Evolutionary conservation across 2,797 vertebrate genomes (phyloP), one percentile per base, ranked within the genome.

Genomic region (Gobio occitaniae): DNA sequence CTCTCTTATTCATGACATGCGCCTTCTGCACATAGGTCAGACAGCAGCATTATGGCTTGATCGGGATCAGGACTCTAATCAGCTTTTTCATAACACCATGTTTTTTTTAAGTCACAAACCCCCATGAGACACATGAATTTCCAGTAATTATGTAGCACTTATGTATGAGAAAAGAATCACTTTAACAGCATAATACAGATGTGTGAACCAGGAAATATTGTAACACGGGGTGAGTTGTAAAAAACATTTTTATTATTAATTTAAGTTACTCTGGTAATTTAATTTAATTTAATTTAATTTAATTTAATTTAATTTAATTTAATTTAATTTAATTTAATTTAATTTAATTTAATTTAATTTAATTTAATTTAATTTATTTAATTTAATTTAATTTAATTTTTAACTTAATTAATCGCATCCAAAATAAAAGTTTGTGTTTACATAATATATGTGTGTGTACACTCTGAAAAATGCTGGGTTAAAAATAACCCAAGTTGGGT

Each of bases 41-140:
- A 44, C 41, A 17, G 21, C n/a, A 41, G 81, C 59, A 38, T 63
- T 63, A 74, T 61, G 36, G 16, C n/a, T 54, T 36, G 19, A 65
- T 52, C 12, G 9, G 48, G 79, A 41, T 70, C 50, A 41, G 17
- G 12, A 52, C 12, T 80, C 29, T n/a, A 78, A 29, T 69, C 65
- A 52, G 78, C 63, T 78, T 47, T 66, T 63, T 65, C 76, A 78
- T 78, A 78, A 63, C n/a, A 21, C 19, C 16, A 50, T 17, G 70
- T 71, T n/a, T 25, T 17, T 72, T 11, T 32, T 32, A 16, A 76
- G 52, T 41, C 75, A 56, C 36, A 56, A 77, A 41, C 10, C 36
- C 32, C 12, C 41, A 71, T 52, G 6, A 59, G 29, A 32, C 11
- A 25, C 19, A 41, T 59, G 32, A 3, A 61, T 61, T 59, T 54